A percentile compares a stretch with the other conserved stretches of the same genome.
Conservation (phyloP, 2,888 invertebrate species). For the Pocota personata region DNA sequence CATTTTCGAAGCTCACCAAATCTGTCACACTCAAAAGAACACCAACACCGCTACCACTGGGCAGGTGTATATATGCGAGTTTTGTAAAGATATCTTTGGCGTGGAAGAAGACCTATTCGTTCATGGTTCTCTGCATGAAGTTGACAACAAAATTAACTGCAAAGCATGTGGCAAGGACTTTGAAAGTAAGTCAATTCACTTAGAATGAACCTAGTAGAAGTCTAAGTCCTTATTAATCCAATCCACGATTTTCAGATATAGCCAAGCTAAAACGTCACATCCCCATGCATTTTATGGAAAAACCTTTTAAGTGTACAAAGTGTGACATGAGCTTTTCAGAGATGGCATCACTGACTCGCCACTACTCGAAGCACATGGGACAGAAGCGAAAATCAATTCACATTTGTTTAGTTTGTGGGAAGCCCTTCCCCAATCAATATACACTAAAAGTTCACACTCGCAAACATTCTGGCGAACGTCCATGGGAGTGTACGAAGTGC, state of each 20-base stretch:
- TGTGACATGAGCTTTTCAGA: conserved; percentile 28
- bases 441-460: conserved; percentile 40
- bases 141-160: neutral
- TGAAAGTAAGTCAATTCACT: neutral
- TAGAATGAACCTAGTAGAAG: neutral
- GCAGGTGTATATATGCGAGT: neutral
- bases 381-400: neutral
- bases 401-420: conserved; percentile 6
- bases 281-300: conserved; percentile 20
- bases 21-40: conserved; percentile 6
- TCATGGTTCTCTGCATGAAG: conserved; percentile 33
- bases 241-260: conserved; percentile 3
- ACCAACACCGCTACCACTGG: too few relatives aligned
- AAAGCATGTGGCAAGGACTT: conserved; percentile 35
- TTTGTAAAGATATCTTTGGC: neutral
- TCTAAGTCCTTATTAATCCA: neutral
- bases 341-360: conserved; percentile 39
- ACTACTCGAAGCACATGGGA: conserved; percentile 12
- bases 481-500: conserved; percentile 32
- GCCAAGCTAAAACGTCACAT: conserved; percentile 38
- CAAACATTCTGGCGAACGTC: conserved; percentile 41
- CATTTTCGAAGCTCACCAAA: conserved; percentile 3
- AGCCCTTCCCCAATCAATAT: conserved; percentile 20
- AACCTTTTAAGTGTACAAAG: conserved; percentile 32
- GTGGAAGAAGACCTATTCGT: conserved; percentile 7